These are phyloP conservation scores for Aldabrachelys gigantea DNA, from an alignment of 2,113 vertebrate genomes.

Conservation along the genomic window DNA sequence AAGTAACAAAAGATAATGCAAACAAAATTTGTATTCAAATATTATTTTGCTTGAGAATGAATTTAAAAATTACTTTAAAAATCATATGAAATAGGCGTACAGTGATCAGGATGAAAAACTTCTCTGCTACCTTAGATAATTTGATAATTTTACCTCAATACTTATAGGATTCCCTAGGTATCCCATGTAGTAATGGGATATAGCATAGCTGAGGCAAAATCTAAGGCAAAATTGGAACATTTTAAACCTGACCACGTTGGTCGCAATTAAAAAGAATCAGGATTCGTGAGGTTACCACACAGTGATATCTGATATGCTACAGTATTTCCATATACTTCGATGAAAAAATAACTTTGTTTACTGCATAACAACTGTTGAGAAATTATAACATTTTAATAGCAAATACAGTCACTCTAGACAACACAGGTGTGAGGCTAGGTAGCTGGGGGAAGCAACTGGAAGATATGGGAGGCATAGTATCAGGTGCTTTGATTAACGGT, in stretches of 20 bases:
- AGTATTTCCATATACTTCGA: neutral
- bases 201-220: neutral
- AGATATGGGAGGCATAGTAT: neutral
- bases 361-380: neutral
- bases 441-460: neutral
- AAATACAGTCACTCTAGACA: neutral
- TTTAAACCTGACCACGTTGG: neutral
- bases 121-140: neutral
- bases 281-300: neutral
- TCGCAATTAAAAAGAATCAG: neutral
- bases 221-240: neutral
- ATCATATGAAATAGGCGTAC: rapidly evolving
- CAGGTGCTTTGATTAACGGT: neutral
- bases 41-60: neutral
- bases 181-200: neutral
- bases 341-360: neutral
- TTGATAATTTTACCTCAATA: neutral
- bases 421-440: neutral
- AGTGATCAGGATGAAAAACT: neutral
- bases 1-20: neutral
- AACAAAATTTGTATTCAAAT: rapidly evolving
- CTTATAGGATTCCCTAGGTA: neutral
- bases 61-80: neutral
- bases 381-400: neutral
- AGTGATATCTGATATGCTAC: neutral